Evolutionary conservation across 2,113 vertebrate genomes (phyloP).

Genomic region (Phrynocephalus versicolor): DNA sequence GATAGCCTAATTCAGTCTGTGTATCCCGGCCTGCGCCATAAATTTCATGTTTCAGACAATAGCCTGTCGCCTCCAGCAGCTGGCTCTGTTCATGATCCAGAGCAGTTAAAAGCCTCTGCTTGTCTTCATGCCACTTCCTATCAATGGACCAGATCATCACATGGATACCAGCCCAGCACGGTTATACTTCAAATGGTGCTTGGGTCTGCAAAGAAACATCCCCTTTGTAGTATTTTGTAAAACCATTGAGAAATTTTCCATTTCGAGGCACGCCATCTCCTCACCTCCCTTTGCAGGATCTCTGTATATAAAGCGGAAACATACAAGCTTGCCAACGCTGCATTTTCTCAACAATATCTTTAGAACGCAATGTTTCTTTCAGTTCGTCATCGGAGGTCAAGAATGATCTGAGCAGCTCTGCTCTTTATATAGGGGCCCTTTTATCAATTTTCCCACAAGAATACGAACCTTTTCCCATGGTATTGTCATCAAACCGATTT

Average conservation of each 20-base stretch:
- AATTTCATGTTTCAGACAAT: constrained; percentile 51
- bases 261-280: neutral
- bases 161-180: constrained; percentile 5
- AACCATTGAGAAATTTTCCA: accelerated
- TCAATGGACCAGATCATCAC: accelerated
- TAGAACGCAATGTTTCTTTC: neutral
- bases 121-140: constrained; percentile 30
- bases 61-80: constrained; percentile 35
- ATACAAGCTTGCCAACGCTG: too few relatives aligned
- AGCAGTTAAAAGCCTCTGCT: constrained; percentile 6
- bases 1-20: constrained; percentile 55
- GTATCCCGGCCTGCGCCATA: constrained; percentile 46
- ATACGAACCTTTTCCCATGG: neutral
- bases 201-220: neutral
- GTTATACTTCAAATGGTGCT: neutral
- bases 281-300: accelerated
- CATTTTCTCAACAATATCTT: neutral
- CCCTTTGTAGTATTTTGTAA: neutral
- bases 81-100: constrained; percentile 26
- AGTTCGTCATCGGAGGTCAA: neutral
- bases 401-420: neutral
- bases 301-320: neutral
- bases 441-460: neutral
- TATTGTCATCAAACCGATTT: neutral
- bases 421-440: too few relatives aligned